A percentile compares a stretch with the other conserved stretches of the same genome.
Evolutionary conservation across 2,888 invertebrate species (phyloP).

Genomic region (Caenorhabditis wallacei): DNA sequence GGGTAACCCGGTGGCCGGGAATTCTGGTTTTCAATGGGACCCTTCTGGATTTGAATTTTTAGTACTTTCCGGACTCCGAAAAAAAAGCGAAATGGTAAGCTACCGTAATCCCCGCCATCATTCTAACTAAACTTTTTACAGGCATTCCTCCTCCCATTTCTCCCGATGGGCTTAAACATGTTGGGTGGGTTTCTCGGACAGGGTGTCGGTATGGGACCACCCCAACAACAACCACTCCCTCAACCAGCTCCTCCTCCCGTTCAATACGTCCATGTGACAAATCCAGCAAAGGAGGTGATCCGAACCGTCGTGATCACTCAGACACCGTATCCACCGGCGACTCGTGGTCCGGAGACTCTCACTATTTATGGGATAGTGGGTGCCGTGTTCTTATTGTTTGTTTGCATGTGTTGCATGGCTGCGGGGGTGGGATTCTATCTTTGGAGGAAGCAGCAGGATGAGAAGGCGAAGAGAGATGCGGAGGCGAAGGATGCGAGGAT

Average conservation of each 20-base stretch:
- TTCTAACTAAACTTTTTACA: too few species aligned
- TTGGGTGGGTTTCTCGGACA: neutral
- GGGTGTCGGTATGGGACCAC: neutral
- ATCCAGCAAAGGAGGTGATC: neutral
- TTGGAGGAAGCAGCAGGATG: neutral
- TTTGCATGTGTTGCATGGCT: neutral
- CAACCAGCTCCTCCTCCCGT: neutral
- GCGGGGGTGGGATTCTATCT: conserved; percentile 14
- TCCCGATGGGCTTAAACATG: neutral
- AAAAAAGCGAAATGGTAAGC: too few species aligned
- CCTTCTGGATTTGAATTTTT: too few species aligned
- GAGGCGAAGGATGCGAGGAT: neutral
- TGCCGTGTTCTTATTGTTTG: neutral
- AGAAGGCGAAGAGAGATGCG: neutral
- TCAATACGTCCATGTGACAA: neutral
- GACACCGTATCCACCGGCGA: neutral
- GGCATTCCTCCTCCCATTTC: neutral
- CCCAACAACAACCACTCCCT: neutral
- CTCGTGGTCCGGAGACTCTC: neutral
- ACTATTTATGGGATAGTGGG: conserved; percentile 12
- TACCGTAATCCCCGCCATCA: too few species aligned
- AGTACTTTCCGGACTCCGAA: too few species aligned
- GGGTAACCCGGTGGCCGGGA: too few species aligned
- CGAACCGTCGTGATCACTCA: neutral
- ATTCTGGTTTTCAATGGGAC: too few species aligned